A percentile compares a stretch with the other conserved stretches of the same genome.
These are phyloP conservation scores for Leucopternis melanops DNA, from an alignment of 2,113 vertebrate species.

Conservation along the genomic window DNA sequence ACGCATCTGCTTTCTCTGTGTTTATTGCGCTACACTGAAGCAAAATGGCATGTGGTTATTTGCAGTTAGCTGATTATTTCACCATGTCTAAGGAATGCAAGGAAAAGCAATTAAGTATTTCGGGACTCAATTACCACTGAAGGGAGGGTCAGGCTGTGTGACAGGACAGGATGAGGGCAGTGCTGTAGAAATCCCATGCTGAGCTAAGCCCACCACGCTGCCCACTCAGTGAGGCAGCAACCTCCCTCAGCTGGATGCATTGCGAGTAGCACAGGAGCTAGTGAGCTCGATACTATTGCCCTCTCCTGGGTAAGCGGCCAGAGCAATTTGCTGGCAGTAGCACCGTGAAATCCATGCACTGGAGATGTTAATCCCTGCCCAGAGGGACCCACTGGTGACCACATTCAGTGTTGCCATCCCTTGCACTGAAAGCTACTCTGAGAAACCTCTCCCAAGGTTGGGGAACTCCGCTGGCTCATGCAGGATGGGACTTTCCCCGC, in stretches of 20 bases:
- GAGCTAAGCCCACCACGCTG: neutral
- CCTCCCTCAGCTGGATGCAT: neutral
- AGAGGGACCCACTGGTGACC: neutral
- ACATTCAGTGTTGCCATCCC: neutral
- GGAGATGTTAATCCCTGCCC: neutral
- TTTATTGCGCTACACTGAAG: slow-evolving; percentile 16
- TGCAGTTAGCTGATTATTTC: neutral
- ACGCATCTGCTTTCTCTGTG: neutral
- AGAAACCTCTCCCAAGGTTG: neutral
- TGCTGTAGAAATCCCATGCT: accelerated
- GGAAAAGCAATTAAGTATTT: neutral
- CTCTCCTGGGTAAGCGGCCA: neutral
- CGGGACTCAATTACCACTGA: neutral
- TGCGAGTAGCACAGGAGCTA: neutral
- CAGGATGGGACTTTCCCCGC: neutral
- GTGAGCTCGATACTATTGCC: neutral
- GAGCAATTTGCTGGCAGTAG: neutral
- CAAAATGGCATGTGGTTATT: neutral
- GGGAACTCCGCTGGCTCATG: neutral
- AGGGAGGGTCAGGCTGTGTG: neutral
- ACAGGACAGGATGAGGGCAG: neutral
- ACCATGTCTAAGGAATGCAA: neutral
- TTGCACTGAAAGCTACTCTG: neutral
- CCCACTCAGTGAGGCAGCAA: accelerated
- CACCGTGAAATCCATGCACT: accelerated